Percentiles rank a stretch among this genome's conserved stretches.
Evolutionary conservation across 2,113 vertebrate species (phyloP).

Genomic region (Mirza zaza): DNA sequence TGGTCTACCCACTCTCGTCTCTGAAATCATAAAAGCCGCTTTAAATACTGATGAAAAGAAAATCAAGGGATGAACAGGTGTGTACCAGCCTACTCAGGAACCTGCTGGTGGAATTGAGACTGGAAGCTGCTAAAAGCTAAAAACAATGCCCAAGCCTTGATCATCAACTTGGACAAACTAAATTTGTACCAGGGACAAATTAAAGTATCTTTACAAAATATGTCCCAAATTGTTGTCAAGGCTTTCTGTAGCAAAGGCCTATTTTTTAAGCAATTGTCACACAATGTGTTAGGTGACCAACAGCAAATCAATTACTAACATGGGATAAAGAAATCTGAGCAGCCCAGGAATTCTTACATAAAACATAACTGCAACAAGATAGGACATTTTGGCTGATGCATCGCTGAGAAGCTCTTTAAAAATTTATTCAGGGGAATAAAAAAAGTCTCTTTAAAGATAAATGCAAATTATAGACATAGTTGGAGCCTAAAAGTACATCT

Average conservation of each 20-base stretch:
- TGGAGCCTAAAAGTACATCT: constrained; percentile 26
- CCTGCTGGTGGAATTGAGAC: not conserved
- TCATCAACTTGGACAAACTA: not conserved
- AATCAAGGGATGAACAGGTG: not conserved
- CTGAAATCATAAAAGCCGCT: constrained; percentile 30
- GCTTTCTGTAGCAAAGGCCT: not conserved
- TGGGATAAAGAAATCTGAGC: not conserved
- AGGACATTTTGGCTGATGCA: not conserved
- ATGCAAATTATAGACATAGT: constrained; percentile 34
- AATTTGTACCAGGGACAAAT: not conserved
- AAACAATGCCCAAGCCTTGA: not conserved
- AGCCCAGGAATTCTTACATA: not conserved
- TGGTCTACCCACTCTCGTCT: constrained; percentile 25
- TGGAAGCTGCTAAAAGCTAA: not conserved
- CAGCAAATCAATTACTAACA: not conserved
- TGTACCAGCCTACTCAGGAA: not conserved
- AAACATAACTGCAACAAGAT: not conserved
- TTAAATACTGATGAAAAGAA: not conserved
- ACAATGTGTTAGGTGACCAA: not conserved
- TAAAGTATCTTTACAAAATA: not conserved
- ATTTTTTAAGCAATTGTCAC: not conserved
- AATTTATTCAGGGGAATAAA: constrained; percentile 36
- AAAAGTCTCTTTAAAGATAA: constrained; percentile 43
- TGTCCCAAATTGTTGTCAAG: not conserved
- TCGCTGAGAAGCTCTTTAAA: not conserved